Evolutionary conservation across 2,113 vertebrate species (phyloP).

Genomic region (Laticauda laticaudata): DNA sequence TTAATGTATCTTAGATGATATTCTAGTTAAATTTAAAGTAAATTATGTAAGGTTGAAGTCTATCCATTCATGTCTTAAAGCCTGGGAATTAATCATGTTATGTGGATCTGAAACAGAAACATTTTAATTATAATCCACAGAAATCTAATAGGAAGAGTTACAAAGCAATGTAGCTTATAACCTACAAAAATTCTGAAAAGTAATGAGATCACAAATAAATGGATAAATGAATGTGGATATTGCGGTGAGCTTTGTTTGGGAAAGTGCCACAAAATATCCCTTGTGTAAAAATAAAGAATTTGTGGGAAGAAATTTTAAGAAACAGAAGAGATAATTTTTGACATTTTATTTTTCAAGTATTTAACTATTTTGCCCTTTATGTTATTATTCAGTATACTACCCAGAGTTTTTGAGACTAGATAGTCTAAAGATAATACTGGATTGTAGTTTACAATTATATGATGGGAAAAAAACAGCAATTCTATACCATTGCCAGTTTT

Average conservation of each 20-base stretch:
- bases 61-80: not conserved
- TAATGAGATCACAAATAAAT: not conserved
- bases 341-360: slow-evolving; percentile 6
- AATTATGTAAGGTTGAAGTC: not conserved
- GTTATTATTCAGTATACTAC: not conserved
- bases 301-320: not conserved
- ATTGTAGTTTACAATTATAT: not conserved
- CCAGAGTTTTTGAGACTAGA: not conserved
- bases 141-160: not conserved
- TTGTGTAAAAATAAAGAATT: not conserved
- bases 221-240: not conserved
- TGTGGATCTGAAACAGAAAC: not conserved
- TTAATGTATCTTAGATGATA: not conserved
- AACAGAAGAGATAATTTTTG: not conserved
- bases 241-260: not conserved
- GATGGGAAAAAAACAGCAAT: not conserved
- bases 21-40: not conserved
- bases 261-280: not conserved
- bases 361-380: not conserved
- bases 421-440: not conserved
- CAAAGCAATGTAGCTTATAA: not conserved
- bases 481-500: not conserved
- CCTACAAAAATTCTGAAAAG: not conserved
- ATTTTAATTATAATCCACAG: not conserved
- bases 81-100: not conserved